Base-by-base conservation (phyloP, 1,140 invertebrate species). In the Atta texana region DNA sequence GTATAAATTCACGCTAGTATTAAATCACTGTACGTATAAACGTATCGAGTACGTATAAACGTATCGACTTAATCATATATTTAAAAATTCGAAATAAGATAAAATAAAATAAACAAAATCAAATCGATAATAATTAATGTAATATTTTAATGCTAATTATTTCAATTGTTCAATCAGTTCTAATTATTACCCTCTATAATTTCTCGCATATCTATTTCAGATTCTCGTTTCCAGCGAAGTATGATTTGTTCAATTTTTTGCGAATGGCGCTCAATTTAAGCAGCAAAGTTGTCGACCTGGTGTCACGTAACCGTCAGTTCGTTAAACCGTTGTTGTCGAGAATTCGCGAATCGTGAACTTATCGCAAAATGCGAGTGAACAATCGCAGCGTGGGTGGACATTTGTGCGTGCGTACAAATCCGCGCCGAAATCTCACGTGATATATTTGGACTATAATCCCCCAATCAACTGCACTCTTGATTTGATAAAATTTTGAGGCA, bases 271-370 rank as follows among this genome's bases (percentile, higher is more conserved):
- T 63, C 55, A 59, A 49, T 84, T 74, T 59, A 39, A 84, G 14
- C 66, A 1, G 2, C 55, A 14, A 39, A 14, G 24, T 14, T 51
- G 69, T 84, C 55, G 55, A 59, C 21, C 53, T 66, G 49, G 18
- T 28, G 63, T 68, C 39, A n/a, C 80, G 39, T 8, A n/a, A n/a
- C 8, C n/a, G 55, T 34, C 39, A 44, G 80, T 84, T 84, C 69
- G 69, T 84, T 84, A 84, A 74, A 84, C 39, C 49, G 49, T 72
- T 74, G 53, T 82, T 34, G 80, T 74, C 39, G 69, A 49, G 68
- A 84, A 74, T 84, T 84, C 16, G 80, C 68, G 69, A 74, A 68
- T 84, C 68, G 69, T 24, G 6, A 84, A 74, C 80, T 84, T 84
- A 84, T 84, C 69, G 69, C 69, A 24, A 74, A 74, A 84, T 61